Evolutionary conservation across 1,140 invertebrate species (phyloP), one percentile per base, ranked within the genome.

Genomic region (Meloidogyne hapla): DNA sequence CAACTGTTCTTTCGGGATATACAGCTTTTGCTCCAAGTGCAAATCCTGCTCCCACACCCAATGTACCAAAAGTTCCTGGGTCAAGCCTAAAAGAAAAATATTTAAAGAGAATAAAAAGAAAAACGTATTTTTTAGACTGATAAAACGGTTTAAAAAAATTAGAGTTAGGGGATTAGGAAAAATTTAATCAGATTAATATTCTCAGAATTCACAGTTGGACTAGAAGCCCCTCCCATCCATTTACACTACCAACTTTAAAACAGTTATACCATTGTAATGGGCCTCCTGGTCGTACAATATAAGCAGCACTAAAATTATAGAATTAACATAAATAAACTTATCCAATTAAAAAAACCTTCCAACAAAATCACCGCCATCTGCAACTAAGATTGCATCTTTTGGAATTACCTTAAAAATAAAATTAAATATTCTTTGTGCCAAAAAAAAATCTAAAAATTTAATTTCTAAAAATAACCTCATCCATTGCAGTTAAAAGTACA

Each of bases 281-380:
- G 10, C 89, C 90, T 75, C 90, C 83, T 5, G 91, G 91, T 84
- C 89, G 84, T 0, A 90, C 86, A 76, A 91, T 91, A 83, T 92
- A 92, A 23, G 91, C 89, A 73, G 91, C 91, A 26, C 90, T 91
- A 1, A 48, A 48, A 33, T 33, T 33, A 33, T 8, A 48, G 1
- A 48, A 48, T 42, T 42, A 42, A 42, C 9, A 13, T 12, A 12
- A 48, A 48, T 15, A 18, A 48, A 48, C 18, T 48, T 48, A 15
- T 42, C 8, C 8, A 42, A 42, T 18, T 15, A 18, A 48, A 48
- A 15, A 48, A 48, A 48, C 45, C 45, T 48, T 56, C 70, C 70
- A 56, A 92, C 91, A 88, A 92, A 92, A 85, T 92, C 91, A 38
- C 91, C 91, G 2, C 91, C 91, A 86, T 92, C 91, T 63, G 89